Evolutionary conservation across 2,113 vertebrate species (phyloP).

Genomic region (Engystomops pustulosus): DNA sequence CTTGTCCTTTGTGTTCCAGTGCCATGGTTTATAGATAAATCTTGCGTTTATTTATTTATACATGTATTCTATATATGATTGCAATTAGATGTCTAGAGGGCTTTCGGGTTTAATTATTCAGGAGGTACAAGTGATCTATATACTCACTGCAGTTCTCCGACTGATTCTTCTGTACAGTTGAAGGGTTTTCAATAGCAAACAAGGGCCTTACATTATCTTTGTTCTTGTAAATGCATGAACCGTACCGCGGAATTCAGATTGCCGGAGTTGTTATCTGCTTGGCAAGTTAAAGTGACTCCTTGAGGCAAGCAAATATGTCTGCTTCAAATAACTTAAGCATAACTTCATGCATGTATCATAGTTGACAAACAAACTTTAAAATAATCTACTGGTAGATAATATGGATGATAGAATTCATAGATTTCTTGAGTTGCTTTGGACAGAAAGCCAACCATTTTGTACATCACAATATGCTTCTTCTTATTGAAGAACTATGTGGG

Average conservation of each 20-base stretch:
- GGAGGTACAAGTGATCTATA: conserved; percentile 29
- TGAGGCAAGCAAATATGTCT: neutral
- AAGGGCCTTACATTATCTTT: neutral
- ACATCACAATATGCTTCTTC: too few relatives aligned
- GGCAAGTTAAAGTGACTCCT: neutral
- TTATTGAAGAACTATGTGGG: too few relatives aligned
- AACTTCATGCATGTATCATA: neutral
- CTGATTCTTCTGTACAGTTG: neutral
- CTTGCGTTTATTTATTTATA: conserved; percentile 34
- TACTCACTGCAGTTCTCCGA: neutral
- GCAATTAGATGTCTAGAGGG: conserved; percentile 7
- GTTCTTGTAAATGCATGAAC: neutral
- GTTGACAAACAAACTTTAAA: neutral
- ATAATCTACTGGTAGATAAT: too few relatives aligned
- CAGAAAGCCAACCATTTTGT: too few relatives aligned
- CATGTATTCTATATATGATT: conserved; percentile 24
- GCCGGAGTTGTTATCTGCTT: neutral
- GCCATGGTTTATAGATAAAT: conserved; percentile 8
- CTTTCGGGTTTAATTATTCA: conserved; percentile 20
- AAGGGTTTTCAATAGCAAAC: neutral
- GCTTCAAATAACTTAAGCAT: neutral
- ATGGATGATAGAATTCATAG: too few relatives aligned
- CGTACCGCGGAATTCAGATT: neutral
- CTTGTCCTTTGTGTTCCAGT: neutral
- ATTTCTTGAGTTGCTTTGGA: too few relatives aligned